phyloP scores from a whole-genome alignment of 2,113 vertebrate genomes.

The Monopterus albus region DNA sequence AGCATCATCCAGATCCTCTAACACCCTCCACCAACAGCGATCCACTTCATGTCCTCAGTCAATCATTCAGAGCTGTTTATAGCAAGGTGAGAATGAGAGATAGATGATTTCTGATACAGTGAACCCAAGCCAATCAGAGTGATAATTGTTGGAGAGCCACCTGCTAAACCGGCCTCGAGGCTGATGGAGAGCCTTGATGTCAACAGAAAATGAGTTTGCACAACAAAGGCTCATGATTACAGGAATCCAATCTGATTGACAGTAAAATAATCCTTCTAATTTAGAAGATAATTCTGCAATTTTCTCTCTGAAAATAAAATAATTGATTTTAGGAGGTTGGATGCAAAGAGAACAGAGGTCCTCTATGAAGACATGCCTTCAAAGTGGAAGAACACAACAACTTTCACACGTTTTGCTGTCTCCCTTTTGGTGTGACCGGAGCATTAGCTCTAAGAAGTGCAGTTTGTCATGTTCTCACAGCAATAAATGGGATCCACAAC shows the following conservation, averaged over 20 bases:
- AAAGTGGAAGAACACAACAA: constrained; percentile 41
- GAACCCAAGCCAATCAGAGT: constrained; percentile 23
- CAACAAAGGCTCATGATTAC: constrained; percentile 60
- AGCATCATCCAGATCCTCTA: constrained; percentile 27
- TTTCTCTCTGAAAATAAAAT: constrained; percentile 28
- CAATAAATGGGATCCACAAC: constrained; percentile 35
- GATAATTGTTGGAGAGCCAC: constrained; percentile 39
- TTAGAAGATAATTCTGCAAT: constrained; percentile 58
- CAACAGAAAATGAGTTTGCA: constrained; percentile 48
- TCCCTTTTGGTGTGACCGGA: constrained; percentile 25
- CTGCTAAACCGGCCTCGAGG: constrained; percentile 38
- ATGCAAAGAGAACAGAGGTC: neutral
- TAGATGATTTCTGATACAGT: constrained; percentile 6
- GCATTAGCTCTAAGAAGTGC: constrained; percentile 30
- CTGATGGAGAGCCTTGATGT: constrained; percentile 23
- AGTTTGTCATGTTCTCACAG: constrained; percentile 49
- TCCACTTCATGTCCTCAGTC: constrained; percentile 25
- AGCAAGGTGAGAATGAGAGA: neutral
- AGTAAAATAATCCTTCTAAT: constrained; percentile 59
- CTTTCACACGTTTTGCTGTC: constrained; percentile 7
- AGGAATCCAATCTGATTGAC: constrained; percentile 55
- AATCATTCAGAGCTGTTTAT: constrained; percentile 18
- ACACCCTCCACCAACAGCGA: constrained; percentile 21
- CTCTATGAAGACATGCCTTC: constrained; percentile 16
- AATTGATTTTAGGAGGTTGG: constrained; percentile 38